These are phyloP conservation scores for Galemys pyrenaicus DNA, from an alignment of 2,113 vertebrate genomes.

Conservation along the genomic window DNA sequence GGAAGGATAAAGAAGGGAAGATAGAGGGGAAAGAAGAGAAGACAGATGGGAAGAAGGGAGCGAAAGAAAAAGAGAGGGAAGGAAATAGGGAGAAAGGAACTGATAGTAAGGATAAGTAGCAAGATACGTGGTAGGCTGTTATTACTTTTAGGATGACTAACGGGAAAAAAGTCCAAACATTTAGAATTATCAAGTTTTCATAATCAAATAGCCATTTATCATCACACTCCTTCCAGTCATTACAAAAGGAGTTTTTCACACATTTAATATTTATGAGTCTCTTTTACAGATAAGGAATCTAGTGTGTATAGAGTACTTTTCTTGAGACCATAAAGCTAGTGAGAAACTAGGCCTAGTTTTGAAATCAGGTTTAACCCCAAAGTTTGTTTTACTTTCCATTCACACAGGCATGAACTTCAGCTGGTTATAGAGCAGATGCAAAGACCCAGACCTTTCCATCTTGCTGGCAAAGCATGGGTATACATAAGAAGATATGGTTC, in stretches of 20 bases:
- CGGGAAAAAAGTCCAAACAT: neutral
- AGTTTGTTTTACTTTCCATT: slow-evolving; percentile 9
- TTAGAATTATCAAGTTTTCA: neutral
- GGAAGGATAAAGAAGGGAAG: no score
- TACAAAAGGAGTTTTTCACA: neutral
- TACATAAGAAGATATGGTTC: neutral
- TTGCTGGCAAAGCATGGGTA: neutral
- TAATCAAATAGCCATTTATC: neutral
- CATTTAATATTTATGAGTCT: neutral
- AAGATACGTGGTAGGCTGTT: neutral
- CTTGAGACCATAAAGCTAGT: neutral
- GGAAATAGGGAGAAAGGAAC: neutral
- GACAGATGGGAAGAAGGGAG: no score
- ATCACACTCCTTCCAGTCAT: neutral
- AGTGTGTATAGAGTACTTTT: neutral
- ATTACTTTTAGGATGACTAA: neutral
- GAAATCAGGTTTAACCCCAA: slow-evolving; percentile 4
- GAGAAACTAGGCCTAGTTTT: neutral
- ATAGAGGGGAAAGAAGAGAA: neutral
- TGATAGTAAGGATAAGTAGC: neutral
- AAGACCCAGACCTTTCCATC: neutral
- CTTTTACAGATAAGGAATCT: neutral
- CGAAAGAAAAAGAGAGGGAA: neutral
- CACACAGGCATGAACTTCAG: neutral
- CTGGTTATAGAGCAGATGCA: neutral